phyloP scores from a whole-genome alignment of 2,888 invertebrate species.

The Drosophila quasianomalipes region DNA sequence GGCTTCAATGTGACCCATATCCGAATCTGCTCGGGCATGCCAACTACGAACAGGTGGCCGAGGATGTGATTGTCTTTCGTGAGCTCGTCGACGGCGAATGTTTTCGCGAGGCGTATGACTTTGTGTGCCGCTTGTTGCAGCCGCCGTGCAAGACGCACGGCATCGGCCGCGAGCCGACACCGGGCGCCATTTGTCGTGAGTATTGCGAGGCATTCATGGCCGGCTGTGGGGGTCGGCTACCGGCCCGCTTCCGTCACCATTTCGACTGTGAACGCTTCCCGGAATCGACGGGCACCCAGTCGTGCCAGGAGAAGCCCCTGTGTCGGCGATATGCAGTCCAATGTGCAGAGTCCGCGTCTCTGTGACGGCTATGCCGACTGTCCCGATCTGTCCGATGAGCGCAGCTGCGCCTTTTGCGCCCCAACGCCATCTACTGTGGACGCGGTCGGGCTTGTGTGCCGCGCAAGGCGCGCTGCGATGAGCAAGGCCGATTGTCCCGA shows the following conservation, averaged over 20 bases:
- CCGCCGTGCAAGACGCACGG: slow-evolving; percentile 91
- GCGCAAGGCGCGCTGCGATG: slow-evolving; percentile 91
- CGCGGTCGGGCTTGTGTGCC: slow-evolving; percentile 91
- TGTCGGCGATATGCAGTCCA: slow-evolving; percentile 90
- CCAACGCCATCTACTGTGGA: slow-evolving; percentile 92
- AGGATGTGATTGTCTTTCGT: slow-evolving; percentile 92
- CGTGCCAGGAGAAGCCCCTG: slow-evolving; percentile 93
- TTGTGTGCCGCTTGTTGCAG: slow-evolving; percentile 94
- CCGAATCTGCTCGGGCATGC: slow-evolving; percentile 91
- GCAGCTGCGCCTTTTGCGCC: slow-evolving; percentile 92
- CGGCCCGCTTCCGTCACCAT: slow-evolving; percentile 89
- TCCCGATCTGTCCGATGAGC: slow-evolving; percentile 93
- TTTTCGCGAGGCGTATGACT: slow-evolving; percentile 94
- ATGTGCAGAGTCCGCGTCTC: slow-evolving; percentile 91
- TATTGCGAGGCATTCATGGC: slow-evolving; percentile 94
- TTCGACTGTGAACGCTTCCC: slow-evolving; percentile 93
- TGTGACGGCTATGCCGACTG: slow-evolving; percentile 96
- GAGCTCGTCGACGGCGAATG: slow-evolving; percentile 96
- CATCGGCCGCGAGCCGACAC: slow-evolving; percentile 86
- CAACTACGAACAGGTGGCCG: slow-evolving; percentile 88
- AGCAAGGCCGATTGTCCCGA: slow-evolving; percentile 93
- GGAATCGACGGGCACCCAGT: slow-evolving; percentile 90
- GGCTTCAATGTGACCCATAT: slow-evolving; percentile 93
- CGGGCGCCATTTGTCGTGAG: slow-evolving; percentile 88
- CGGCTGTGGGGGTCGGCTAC: slow-evolving; percentile 92